phyloP scores from a whole-genome alignment of 2,888 invertebrate genomes.

The Chromoteleia sp. region DNA sequence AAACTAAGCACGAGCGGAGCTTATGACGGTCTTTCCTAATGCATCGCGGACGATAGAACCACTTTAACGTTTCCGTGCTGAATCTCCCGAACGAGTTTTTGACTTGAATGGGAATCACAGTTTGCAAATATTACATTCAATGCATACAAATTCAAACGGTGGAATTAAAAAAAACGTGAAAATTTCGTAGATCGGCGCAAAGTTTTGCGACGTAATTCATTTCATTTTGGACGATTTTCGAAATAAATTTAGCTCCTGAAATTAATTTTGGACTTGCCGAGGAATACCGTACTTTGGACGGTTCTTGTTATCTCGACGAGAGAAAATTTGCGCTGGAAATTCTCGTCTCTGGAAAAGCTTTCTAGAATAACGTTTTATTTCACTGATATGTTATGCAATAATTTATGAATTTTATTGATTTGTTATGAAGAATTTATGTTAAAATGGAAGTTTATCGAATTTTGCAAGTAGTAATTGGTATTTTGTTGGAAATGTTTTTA shows the following conservation, averaged over 20 bases:
- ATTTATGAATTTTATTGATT: too few relatives aligned
- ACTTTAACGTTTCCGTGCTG: slow-evolving; percentile 35
- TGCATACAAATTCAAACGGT: slow-evolving; percentile 35
- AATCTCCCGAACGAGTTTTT: slow-evolving; percentile 41
- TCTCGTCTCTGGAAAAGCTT: background rate
- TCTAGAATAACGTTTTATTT: too few relatives aligned
- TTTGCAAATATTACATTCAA: slow-evolving; percentile 47
- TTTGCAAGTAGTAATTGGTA: too few relatives aligned
- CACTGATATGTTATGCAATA: too few relatives aligned
- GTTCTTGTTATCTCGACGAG: background rate
- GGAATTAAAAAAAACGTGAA: slow-evolving; percentile 4
- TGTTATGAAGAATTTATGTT: too few relatives aligned
- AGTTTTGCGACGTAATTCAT: background rate
- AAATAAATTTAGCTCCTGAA: slow-evolving; percentile 19
- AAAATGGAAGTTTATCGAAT: too few relatives aligned
- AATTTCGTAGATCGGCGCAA: slow-evolving; percentile 12
- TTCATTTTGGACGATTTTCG: background rate
- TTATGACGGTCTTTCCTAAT: slow-evolving; percentile 74
- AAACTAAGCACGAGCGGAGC: slow-evolving; percentile 72
- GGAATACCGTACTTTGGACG: background rate
- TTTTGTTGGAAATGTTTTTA: too few relatives aligned
- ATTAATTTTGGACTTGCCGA: background rate
- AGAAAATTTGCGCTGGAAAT: background rate
- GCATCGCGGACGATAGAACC: slow-evolving; percentile 33
- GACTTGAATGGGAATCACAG: slow-evolving; percentile 37